These are phyloP conservation scores for Eretmochelys imbricata DNA, from an alignment of 2,113 vertebrate genomes.

Conservation along the genomic window DNA sequence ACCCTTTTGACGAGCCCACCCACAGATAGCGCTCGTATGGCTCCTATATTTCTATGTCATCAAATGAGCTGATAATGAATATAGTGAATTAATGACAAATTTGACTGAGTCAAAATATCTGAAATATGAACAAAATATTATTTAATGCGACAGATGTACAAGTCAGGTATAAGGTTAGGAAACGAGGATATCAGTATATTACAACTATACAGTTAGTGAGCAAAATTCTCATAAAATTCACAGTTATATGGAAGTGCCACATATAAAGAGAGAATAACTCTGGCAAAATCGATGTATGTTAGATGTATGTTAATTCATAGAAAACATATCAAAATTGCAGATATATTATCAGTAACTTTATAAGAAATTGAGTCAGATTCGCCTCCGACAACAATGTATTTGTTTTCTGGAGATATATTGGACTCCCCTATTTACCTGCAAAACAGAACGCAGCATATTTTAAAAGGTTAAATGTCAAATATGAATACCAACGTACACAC, in stretches of 20 bases:
- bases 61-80: background rate
- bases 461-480: background rate
- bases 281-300: too few species aligned
- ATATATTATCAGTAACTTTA: background rate
- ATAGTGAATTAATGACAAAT: background rate
- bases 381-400: background rate
- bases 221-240: background rate
- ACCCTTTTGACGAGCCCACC: background rate
- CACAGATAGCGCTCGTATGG: too few species aligned
- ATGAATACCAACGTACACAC: background rate
- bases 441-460: background rate
- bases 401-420: background rate
- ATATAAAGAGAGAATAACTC: too few species aligned
- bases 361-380: background rate
- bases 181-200: background rate
- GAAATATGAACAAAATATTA: background rate
- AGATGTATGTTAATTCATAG: too few species aligned
- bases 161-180: background rate
- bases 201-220: background rate
- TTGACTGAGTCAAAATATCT: background rate
- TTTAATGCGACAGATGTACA: background rate
- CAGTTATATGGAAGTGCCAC: background rate
- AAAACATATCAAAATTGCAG: background rate
- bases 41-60: background rate
- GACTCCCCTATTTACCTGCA: background rate